Conservation (phyloP, 2,888 invertebrate species). For the Erebia aethiops region DNA sequence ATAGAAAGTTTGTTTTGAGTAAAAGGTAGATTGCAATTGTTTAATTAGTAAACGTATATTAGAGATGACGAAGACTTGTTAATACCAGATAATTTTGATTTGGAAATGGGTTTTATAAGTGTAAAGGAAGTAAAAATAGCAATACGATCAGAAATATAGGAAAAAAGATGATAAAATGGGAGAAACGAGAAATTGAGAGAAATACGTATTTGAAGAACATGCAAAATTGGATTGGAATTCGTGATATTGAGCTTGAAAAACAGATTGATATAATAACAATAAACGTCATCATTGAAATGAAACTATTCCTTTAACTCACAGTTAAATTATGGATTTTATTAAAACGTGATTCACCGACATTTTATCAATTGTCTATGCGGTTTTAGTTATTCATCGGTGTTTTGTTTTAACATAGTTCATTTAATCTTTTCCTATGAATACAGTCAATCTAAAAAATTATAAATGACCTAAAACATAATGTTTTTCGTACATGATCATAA, state of each 20-base stretch:
- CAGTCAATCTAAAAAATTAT: neutral
- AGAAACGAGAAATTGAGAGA: neutral
- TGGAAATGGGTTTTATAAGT: conserved; percentile 26
- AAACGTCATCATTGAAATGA: conserved; percentile 7
- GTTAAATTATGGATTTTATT: neutral
- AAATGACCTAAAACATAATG: neutral
- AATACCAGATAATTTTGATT: conserved; percentile 25
- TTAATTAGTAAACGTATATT: neutral
- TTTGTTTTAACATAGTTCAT: neutral
- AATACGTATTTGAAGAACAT: conserved; percentile 3
- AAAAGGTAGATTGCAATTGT: neutral
- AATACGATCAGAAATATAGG: neutral
- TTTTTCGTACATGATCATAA: neutral
- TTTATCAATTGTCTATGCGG: conserved; percentile 1
- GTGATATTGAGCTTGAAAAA: conserved; percentile 1
- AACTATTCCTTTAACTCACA: conserved; percentile 6
- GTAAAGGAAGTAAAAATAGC: neutral
- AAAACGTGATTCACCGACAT: neutral
- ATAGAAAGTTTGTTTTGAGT: neutral
- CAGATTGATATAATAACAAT: neutral
- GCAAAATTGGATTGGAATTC: neutral
- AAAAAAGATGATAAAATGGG: neutral
- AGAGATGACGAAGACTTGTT: conserved; percentile 35
- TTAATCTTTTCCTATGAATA: neutral
- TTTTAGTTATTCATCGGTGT: conserved; percentile 2